Evolutionary conservation across 1,140 invertebrate genomes (phyloP), one percentile per base, ranked within the genome.

Genomic region (Penaeus chinensis): DNA sequence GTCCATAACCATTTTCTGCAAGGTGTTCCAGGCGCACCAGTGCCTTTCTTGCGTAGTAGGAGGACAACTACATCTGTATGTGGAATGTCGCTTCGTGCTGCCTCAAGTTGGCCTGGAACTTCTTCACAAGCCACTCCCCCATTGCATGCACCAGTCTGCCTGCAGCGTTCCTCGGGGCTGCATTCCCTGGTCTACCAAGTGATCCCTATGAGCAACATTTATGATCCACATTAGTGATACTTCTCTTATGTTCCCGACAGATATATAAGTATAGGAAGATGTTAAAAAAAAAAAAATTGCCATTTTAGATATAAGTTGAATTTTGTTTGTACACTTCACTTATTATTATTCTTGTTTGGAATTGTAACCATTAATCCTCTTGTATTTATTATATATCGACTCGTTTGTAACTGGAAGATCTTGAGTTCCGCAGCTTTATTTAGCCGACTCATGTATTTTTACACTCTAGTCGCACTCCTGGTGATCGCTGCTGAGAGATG

Each of bases 391-490:
- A 37, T 74, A 37, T 74, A 74, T 74, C 71, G 42, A 74, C 71
- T 74, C 42, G 71, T 74, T 60, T 79, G 47, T 61, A 79, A 79
- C 22, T 62, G n/a, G 79, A 81, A 61, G 27, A 32, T 54, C 27
- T 19, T 63, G 42, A 63, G 42, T 65, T 19, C 42, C 54, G 54
- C 54, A 54, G 54, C 54, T 54, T 54, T 54, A 16, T 54, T 54
- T 54, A 66, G 80, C 80, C 27, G 80, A 81, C 79, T 81, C 79
- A 54, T 54, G 54, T 54, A 3, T 61, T 19, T 27, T 81, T 81
- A 81, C 62, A 65, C 80, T 82, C 80, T 82, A 82, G 80, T 82
- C 80, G 80, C 80, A 82, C 63, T 65, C 37, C 62, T 82, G 79
- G 79, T 62, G 79, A 77, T 37, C 27, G n/a, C 63, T 81, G 80